These are phyloP conservation scores for Lasioglossum villosulum DNA, from an alignment of 2,888 invertebrate genomes.

Conservation along the genomic window DNA sequence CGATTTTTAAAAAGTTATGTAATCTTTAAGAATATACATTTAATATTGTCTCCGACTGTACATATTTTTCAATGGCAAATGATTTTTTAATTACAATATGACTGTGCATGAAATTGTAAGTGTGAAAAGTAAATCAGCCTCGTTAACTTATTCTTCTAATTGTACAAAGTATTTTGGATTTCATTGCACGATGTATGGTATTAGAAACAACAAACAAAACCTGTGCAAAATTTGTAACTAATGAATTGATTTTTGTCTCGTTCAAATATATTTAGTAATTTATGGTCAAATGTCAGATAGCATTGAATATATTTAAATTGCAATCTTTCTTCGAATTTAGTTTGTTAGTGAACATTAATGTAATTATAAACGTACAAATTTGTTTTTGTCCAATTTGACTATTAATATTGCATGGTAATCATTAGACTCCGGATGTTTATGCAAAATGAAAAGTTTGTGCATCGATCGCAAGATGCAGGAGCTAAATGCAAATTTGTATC, in stretches of 20 bases:
- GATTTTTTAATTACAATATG: neutral
- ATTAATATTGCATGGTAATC: constrained; percentile 44
- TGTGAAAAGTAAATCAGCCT: constrained; percentile 7
- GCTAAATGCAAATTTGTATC: too few relatives aligned
- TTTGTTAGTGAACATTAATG: neutral
- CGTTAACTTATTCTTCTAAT: constrained; percentile 40
- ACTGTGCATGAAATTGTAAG: neutral
- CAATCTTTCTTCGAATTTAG: constrained; percentile 4
- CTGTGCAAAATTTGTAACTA: constrained; percentile 19
- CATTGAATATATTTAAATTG: neutral
- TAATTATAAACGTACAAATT: constrained; percentile 13
- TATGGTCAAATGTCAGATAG: neutral
- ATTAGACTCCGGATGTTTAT: too few relatives aligned
- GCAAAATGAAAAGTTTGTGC: too few relatives aligned
- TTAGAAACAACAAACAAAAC: constrained; percentile 60
- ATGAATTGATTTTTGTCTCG: neutral
- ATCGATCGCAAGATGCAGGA: too few relatives aligned
- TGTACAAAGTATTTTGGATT: constrained; percentile 35
- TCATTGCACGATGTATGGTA: constrained; percentile 79
- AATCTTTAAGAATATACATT: too few relatives aligned
- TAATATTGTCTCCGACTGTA: too few relatives aligned
- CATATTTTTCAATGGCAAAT: neutral
- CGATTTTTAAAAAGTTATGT: too few relatives aligned
- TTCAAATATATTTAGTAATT: neutral
- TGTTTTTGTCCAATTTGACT: constrained; percentile 1